A percentile compares a stretch with the other conserved stretches of the same genome.
Conservation (phyloP, 2,888 invertebrate genomes). For the Clusia tigrina region DNA sequence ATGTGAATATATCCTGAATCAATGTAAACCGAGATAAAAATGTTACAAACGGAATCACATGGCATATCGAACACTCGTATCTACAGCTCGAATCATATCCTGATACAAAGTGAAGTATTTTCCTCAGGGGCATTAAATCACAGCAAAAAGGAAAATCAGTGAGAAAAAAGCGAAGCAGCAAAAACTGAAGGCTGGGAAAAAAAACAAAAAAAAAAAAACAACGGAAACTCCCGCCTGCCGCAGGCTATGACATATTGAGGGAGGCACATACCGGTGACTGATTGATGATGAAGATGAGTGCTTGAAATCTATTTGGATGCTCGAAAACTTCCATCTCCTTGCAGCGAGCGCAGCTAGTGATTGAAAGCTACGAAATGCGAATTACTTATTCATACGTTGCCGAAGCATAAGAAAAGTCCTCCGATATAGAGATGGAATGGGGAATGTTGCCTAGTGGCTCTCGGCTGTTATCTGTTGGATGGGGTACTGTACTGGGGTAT, state of each 20-base stretch:
- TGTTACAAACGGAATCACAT: constrained; percentile 25
- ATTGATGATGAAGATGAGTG: constrained; percentile 50
- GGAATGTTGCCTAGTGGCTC: too few relatives aligned
- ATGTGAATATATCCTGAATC: constrained; percentile 7
- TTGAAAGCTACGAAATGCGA: constrained; percentile 36
- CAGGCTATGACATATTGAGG: constrained; percentile 13
- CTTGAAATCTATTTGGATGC: constrained; percentile 30
- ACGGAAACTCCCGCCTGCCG: constrained; percentile 2
- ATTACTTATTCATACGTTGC: constrained; percentile 55
- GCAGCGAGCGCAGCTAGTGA: constrained; percentile 30
- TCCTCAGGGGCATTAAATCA: neutral
- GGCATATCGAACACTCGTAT: constrained; percentile 21
- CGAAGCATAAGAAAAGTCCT: neutral
- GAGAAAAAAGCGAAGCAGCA: too few relatives aligned
- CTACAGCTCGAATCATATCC: neutral
- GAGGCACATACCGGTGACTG: constrained; percentile 50
- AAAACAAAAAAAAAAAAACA: too few relatives aligned
- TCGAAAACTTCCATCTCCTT: neutral
- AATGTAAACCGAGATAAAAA: constrained; percentile 28
- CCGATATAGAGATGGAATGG: constrained; percentile 33
- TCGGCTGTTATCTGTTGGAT: too few relatives aligned
- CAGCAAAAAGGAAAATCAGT: neutral
- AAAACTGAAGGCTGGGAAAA: too few relatives aligned
- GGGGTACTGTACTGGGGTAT: neutral
- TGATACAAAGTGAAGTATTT: constrained; percentile 1